Base-by-base conservation (phyloP, 2,888 invertebrate genomes). In the Eurois occulta region DNA sequence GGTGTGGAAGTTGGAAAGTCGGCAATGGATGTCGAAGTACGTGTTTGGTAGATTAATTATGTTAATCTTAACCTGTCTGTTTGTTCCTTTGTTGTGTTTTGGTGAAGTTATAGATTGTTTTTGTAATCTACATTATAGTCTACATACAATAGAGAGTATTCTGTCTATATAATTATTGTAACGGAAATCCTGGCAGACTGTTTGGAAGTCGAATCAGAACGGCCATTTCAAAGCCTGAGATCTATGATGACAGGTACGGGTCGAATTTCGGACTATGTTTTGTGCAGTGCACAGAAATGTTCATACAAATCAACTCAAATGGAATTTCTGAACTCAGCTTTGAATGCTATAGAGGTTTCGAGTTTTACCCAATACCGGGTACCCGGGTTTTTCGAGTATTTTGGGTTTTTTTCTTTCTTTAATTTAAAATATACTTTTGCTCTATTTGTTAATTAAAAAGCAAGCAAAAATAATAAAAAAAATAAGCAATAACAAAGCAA, bases 21-120 rank as follows among this genome's bases (percentile, higher is more conserved):
- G 13, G 38, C 64, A 48, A 24, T 79, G 82, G 64, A 81, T 5
- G 28, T 24, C 10, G 11, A 68, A 64, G 41, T 75, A 32, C 32
- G 41, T 69, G 32, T 46, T 24, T 16, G 35, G 7, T 10, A 21
- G 67, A 68, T 81, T 83, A 65, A 77, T 80, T 77, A 52, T 77
- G 83, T 48, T 80, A 80, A 80, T 83, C 64, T 80, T 21, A 77
- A 77, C 55, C 52, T 66, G 78, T 67, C 60, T 71, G 67, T 78
- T 78, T 83, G 71, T 32, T 78, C 62, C 71, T 69, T 80, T 83
- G 80, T 82, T 80, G 28, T 81, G 64, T 60, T 83, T 16, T 77
- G 16, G 16, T 38, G 32, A 18, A 46, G 41, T 13, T 52, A 46
- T 79, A 18, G 66, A 75, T 79, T 80, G 55, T 64, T 79, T 16